These are phyloP conservation scores for Orchesella cincta DNA, from an alignment of 1,140 invertebrate genomes.

Conservation along the genomic window DNA sequence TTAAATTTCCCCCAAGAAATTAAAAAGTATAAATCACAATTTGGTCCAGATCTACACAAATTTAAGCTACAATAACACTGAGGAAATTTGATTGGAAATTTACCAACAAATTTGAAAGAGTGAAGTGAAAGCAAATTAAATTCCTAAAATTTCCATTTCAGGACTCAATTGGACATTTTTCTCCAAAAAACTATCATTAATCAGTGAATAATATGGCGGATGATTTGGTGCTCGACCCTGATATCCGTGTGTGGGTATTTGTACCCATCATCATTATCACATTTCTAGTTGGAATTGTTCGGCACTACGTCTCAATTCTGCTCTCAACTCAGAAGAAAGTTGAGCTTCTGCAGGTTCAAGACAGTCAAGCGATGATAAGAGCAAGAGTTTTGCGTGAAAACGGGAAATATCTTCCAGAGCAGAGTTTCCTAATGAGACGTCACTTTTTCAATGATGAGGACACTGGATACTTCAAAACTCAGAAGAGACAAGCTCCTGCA, in stretches of 20 bases:
- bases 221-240: constrained; percentile 90
- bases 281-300: constrained; percentile 93
- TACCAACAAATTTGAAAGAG: no score
- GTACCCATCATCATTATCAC: constrained; percentile 96
- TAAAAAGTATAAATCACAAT: no score
- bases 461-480: constrained; percentile 81
- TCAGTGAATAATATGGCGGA: constrained; percentile 50
- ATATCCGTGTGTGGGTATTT: constrained; percentile 98
- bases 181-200: no score
- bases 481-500: constrained; percentile 78
- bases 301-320: constrained; percentile 96
- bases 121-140: no score
- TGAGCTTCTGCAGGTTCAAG: constrained; percentile 90
- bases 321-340: constrained; percentile 94
- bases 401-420: constrained; percentile 93
- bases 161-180: no score
- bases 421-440: constrained; percentile 90
- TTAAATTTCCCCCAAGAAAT: no score
- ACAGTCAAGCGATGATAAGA: constrained; percentile 95
- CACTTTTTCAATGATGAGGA: constrained; percentile 97
- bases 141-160: no score
- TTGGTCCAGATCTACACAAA: no score
- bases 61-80: no score
- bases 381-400: constrained; percentile 92
- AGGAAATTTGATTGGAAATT: no score